Percentiles rank a stretch among this genome's conserved stretches.
These are phyloP conservation scores for Sinentomon sp. DNA, from an alignment of 2,888 invertebrate genomes.

Conservation along the genomic window DNA sequence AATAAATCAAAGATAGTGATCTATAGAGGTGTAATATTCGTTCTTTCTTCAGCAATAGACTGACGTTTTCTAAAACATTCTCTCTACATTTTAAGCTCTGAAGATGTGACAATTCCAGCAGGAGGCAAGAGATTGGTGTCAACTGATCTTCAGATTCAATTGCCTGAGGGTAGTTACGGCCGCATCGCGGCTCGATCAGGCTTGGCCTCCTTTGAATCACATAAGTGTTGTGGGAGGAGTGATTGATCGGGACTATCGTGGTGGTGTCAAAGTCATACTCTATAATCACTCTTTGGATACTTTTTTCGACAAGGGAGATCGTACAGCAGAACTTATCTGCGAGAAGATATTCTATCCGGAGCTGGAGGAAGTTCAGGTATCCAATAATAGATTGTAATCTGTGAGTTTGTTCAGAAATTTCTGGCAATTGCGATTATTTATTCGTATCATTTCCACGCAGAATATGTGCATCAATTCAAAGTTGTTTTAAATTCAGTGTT, in stretches of 20 bases:
- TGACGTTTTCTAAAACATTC: no score
- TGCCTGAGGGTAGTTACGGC: slow-evolving; percentile 80
- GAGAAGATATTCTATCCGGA: slow-evolving; percentile 69
- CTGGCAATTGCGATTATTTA: no score
- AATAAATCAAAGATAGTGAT: no score
- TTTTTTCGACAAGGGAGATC: slow-evolving; percentile 70
- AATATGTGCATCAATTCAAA: no score
- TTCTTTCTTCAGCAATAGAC: no score
- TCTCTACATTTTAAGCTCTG: slow-evolving; percentile 54
- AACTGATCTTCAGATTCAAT: slow-evolving; percentile 72
- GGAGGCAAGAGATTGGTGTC: slow-evolving; percentile 57
- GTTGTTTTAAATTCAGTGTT: no score
- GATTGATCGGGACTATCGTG: slow-evolving; percentile 80
- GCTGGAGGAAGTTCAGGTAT: slow-evolving; percentile 39
- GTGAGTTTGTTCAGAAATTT: no score
- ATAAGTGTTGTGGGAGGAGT: no score
- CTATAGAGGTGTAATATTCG: no score
- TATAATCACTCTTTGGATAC: slow-evolving; percentile 70
- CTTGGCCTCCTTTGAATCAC: no score
- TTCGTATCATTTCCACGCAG: no score
- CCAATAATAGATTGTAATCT: no score
- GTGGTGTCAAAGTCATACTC: slow-evolving; percentile 72
- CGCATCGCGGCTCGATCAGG: slow-evolving; percentile 84
- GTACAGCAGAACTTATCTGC: slow-evolving; percentile 89
- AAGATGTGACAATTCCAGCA: slow-evolving; percentile 55